Evolutionary conservation across 2,888 invertebrate species (phyloP), one percentile per base, ranked within the genome.

Genomic region (Eumacrocentrus americanus): DNA sequence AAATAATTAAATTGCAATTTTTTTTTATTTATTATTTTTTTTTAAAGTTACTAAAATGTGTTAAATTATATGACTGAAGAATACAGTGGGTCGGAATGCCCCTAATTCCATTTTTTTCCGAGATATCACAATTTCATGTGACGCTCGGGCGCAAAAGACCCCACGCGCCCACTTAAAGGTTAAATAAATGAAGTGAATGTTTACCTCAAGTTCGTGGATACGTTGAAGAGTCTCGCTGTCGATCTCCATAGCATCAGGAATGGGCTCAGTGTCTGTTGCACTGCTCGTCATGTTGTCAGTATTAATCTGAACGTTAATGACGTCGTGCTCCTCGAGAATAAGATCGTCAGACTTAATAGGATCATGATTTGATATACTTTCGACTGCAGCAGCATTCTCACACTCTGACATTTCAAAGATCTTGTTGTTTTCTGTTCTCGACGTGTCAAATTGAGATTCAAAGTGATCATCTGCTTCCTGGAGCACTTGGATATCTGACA

Each of bases 231-330:
- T 80, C 64, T 79, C 80, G 23, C 76, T 79, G 47, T 80, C 80
- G 37, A 80, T 79, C 56, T 80, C 80, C 77, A 80, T 80, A 54
- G 75, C 80, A 60, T 78, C 79, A 1, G 78, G 78, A 55, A 79
- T 75, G 0, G 76, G 69, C 46, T 77, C 78, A 0, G 72, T 64
- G 23, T 78, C 78, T 2, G 69, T 61, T 2, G 68, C 64, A 52
- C 62, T 67, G 5, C 57, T n/a, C n/a, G 63, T 67, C 11, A 68
- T 54, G 6, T 57, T 61, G 7, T 66, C 63, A 25, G 37, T 37
- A 29, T 62, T 57, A 6, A 67, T 61, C 14, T 42, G 60, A 46
- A 55, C 58, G 22, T 61, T 37, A 16, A 65, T 58, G 20, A 53
- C 51, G 12, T 37, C 37, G 5, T 62, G 62, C 9, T 67, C 67